Percentiles rank a stretch among this genome's conserved stretches.
Conservation (phyloP, 92 coral and sea anemone species). For the Pocillopora meandrina region DNA sequence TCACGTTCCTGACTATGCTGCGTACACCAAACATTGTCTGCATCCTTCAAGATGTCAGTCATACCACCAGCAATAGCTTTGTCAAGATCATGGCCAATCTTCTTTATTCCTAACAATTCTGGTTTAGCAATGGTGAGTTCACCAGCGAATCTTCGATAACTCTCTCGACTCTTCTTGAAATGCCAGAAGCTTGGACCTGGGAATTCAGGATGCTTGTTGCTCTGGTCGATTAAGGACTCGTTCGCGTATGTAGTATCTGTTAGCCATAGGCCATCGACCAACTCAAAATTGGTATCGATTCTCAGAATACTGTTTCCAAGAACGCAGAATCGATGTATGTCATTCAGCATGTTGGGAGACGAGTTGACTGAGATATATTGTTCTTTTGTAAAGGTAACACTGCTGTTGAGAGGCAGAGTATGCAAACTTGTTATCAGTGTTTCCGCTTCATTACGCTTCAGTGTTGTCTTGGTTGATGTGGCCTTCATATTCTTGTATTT, state of each 20-base stretch:
- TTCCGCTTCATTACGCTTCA: background rate
- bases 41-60: slow-evolving; percentile 61
- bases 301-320: slow-evolving; percentile 54
- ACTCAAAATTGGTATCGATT: slow-evolving; percentile 68
- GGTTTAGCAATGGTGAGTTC: slow-evolving; percentile 57
- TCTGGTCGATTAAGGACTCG: slow-evolving; percentile 32
- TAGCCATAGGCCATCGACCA: slow-evolving; percentile 73
- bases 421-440: slow-evolving; percentile 18
- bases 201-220: slow-evolving; percentile 56
- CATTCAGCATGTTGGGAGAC: slow-evolving; percentile 56
- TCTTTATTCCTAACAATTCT: slow-evolving; percentile 52
- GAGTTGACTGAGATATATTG: slow-evolving; percentile 46
- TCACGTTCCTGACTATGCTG: slow-evolving; percentile 65
- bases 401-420: slow-evolving; percentile 38
- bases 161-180: slow-evolving; percentile 46
- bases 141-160: slow-evolving; percentile 59
- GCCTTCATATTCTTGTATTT: background rate
- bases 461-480: background rate
- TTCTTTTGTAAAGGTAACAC: slow-evolving; percentile 59
- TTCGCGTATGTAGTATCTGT: slow-evolving; percentile 46
- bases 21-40: slow-evolving; percentile 57
- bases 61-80: slow-evolving; percentile 56
- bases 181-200: slow-evolving; percentile 70
- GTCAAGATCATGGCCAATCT: slow-evolving; percentile 68
- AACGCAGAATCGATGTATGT: slow-evolving; percentile 58